These are phyloP conservation scores for Trichechus manatus DNA, from an alignment of 2,113 vertebrate genomes.

Conservation along the genomic window DNA sequence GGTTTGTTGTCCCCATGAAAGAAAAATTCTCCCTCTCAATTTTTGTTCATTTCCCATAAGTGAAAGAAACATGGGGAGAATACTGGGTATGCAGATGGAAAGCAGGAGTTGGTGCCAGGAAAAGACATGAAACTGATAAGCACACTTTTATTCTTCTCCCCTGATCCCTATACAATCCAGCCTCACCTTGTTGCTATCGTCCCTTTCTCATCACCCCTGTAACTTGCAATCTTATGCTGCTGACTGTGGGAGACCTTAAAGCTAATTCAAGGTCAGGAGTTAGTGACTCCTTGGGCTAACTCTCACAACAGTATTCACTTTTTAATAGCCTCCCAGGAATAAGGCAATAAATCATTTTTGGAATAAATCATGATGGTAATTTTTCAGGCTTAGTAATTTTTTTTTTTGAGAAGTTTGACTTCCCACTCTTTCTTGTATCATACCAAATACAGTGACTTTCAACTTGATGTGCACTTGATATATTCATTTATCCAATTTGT, in stretches of 20 bases:
- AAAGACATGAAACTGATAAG: not conserved
- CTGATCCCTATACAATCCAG: fast-evolving
- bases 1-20: not conserved
- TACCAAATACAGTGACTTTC: not conserved
- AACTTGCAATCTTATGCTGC: not conserved
- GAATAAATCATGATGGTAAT: conserved; percentile 26
- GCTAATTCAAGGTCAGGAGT: not conserved
- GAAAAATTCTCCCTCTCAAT: not conserved
- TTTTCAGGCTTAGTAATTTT: not conserved
- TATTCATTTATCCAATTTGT: not conserved
- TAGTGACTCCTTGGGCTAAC: not conserved
- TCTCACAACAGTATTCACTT: not conserved
- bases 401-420: not conserved
- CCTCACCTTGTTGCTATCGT: not conserved
- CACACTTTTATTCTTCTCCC: not conserved
- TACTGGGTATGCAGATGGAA: not conserved
- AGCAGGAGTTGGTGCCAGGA: not conserved
- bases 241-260: not conserved
- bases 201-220: not conserved
- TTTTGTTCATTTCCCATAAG: not conserved
- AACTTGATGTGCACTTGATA: not conserved
- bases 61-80: not conserved
- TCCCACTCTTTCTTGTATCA: not conserved
- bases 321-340: not conserved
- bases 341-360: conserved; percentile 16